Evolutionary conservation across 2,888 invertebrate species (phyloP).

Genomic region (Hirudinaria manillensis): DNA sequence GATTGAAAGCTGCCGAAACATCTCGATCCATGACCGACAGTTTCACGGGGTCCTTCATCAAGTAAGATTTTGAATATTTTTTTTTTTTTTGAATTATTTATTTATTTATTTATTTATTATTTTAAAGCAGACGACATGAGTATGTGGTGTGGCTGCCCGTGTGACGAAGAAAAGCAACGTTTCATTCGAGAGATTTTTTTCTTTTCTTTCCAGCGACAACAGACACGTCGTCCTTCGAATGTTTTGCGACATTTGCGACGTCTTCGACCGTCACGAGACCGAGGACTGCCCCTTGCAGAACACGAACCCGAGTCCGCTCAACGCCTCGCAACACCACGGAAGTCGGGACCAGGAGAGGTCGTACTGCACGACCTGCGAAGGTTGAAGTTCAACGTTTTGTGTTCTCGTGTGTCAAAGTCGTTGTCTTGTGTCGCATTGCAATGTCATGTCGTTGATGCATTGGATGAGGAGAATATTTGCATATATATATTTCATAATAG

Average conservation of each 20-base stretch:
- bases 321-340: constrained; percentile 56
- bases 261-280: constrained; percentile 91
- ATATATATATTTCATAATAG: too few species aligned
- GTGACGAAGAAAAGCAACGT: too few species aligned
- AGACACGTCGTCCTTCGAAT: constrained; percentile 58
- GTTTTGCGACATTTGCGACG: constrained; percentile 96
- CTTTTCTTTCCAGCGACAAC: too few species aligned
- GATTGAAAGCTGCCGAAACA: constrained; percentile 57
- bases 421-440: neutral
- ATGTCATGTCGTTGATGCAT: neutral
- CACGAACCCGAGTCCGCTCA: constrained; percentile 56
- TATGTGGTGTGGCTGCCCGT: too few species aligned
- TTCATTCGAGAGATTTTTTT: too few species aligned
- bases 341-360: constrained; percentile 56
- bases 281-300: constrained; percentile 89
- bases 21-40: constrained; percentile 19
- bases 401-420: neutral
- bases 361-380: constrained; percentile 86
- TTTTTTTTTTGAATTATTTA: too few species aligned
- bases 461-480: too few species aligned
- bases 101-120: too few species aligned
- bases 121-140: too few species aligned
- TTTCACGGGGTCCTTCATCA: neutral
- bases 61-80: too few species aligned
- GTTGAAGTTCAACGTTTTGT: constrained; percentile 42